Percentiles rank a stretch among this genome's conserved stretches.
Conservation (phyloP, 2,113 vertebrate species). For the Scortum barcoo region DNA sequence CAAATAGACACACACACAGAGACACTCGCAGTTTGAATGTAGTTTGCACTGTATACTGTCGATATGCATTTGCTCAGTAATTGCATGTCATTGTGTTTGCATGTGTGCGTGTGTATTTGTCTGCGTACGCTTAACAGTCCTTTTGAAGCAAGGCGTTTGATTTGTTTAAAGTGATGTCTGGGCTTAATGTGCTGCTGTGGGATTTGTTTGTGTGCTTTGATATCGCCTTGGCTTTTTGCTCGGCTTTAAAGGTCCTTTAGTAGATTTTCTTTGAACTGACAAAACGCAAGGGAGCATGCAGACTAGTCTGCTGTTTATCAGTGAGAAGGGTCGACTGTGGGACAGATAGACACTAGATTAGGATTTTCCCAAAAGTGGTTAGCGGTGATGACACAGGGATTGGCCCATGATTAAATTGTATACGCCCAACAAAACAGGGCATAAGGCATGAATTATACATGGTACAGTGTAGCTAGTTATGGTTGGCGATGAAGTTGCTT, state of each 20-base stretch:
- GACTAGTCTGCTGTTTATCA: constrained; percentile 56
- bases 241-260: constrained; percentile 72
- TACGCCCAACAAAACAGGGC: constrained; percentile 3
- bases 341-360: constrained; percentile 55
- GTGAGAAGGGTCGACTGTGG: constrained; percentile 41
- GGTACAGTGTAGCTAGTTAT: not conserved
- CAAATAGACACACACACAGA: constrained; percentile 34
- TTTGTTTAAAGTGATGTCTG: constrained; percentile 81
- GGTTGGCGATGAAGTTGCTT: not conserved
- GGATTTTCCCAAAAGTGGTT: constrained; percentile 66
- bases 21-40: not conserved
- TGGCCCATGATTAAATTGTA: constrained; percentile 34
- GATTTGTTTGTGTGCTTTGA: constrained; percentile 84
- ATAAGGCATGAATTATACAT: constrained; percentile 1
- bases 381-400: constrained; percentile 57
- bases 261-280: constrained; percentile 77
- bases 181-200: constrained; percentile 79
- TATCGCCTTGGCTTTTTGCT: constrained; percentile 73
- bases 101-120: constrained; percentile 61
- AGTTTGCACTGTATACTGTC: constrained; percentile 14
- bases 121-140: constrained; percentile 63
- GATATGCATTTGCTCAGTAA: constrained; percentile 50
- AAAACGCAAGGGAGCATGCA: constrained; percentile 53
- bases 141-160: constrained; percentile 81
- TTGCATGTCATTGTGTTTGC: constrained; percentile 62